Percentiles rank a stretch among this genome's conserved stretches.
Evolutionary conservation across 2,797 vertebrate genomes (phyloP).

Genomic region (Mico argentatus): DNA sequence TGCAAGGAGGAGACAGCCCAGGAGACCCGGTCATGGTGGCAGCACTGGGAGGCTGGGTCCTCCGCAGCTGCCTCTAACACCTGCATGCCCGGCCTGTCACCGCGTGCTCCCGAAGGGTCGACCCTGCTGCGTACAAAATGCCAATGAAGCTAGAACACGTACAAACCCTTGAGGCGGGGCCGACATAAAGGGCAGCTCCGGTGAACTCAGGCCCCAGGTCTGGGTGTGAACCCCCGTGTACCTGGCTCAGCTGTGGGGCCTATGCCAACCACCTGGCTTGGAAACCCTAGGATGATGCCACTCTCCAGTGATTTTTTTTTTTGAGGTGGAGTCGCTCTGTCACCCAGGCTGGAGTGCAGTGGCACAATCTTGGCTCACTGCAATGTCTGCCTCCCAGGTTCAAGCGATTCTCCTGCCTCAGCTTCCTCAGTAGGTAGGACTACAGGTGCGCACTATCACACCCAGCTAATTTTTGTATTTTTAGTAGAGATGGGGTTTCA

Average conservation of each 20-base stretch:
- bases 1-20: constrained; percentile 60
- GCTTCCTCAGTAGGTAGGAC: no score
- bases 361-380: no score
- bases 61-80: neutral
- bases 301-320: neutral
- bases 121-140: neutral
- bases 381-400: no score
- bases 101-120: neutral
- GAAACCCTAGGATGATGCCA: neutral
- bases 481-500: neutral
- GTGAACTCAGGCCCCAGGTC: neutral
- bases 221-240: neutral
- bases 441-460: no score
- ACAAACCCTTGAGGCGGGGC: neutral
- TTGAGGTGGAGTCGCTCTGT: neutral
- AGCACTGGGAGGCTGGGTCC: neutral
- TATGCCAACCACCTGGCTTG: neutral
- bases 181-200: neutral
- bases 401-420: no score
- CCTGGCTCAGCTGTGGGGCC: neutral
- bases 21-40: neutral
- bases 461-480: no score
- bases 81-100: neutral
- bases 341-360: neutral
- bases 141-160: neutral